Evolutionary conservation across 2,888 invertebrate genomes (phyloP), one percentile per base, ranked within the genome.

Genomic region (Scaptomyza polygonia): DNA sequence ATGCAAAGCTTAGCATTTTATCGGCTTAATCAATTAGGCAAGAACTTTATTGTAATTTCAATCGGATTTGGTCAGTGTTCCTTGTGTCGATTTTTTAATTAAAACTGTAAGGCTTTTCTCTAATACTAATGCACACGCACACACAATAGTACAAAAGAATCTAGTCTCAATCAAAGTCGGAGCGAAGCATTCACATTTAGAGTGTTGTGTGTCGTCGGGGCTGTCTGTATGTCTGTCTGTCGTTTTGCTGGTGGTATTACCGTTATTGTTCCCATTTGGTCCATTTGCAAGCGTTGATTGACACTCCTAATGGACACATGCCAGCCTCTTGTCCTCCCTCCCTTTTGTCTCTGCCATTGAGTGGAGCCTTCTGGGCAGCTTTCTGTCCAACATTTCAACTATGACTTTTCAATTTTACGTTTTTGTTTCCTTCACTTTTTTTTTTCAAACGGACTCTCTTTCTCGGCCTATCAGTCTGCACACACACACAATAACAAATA

Each of bases 391-490:
- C 39, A 30, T 59, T 68, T 67, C 64, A 51, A 43, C 58, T 71
- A 57, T 71, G 65, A 55, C 66, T 56, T 58, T 64, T 71, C 65
- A 71, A 63, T 71, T 71, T n/a, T n/a, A n/a, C n/a, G 58, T 59
- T 51, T 55, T 49, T 54, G 47, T 48, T 65, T 34, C 47, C 51
- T 34, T 54, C n/a, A n/a, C n/a, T n/a, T 43, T 58, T 59, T n/a
- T 8, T n/a, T 30, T 18, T 3, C 8, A 30, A 34, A 43, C 16
- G n/a, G 44, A 47, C 14, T 6, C 36, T 12, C 7, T 6, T 8
- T 30, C 9, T 30, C 30, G 9, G 30, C 16, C 21, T 34, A 32
- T 18, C 34, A 7, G 14, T 25, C 18, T 54, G 30, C 48, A 42
- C 43, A 9, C 14, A 9, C 32, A 9, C 53, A 9, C 25, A 16